Base-by-base conservation (phyloP, 2,797 vertebrate genomes). In the Anolis apletophallus region DNA sequence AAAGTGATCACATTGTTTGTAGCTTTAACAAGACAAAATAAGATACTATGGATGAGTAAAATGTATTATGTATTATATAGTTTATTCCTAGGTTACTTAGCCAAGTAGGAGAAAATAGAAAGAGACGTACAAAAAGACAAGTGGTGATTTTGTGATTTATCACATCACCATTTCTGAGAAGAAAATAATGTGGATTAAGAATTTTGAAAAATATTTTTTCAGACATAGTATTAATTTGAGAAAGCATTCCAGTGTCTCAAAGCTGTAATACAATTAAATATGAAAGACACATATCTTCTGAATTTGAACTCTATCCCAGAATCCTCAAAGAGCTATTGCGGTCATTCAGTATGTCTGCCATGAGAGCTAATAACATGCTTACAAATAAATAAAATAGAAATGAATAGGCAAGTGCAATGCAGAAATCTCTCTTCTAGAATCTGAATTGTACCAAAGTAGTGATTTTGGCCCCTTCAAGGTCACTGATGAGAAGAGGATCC, bases 341-440 rank as follows among this genome's bases (percentile, higher is more conserved):
- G 68, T 36, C 61, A 12, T n/a, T 52, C 29, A 69, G 29, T 52
- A 12, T 74, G 40, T 26, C 40, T 17, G n/a, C 16, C 10, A 13
- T 11, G 19, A 75, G 19, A 6, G 14, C 29, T 50, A 46, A n/a
- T 52, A 32, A 36, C 13, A 54, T 61, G 1, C 8, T 75, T 76
- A 46, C 36, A 84, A 84, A 69, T 84, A 75, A 64, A 75, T 64
- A 59, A 11, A 59, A 52, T 68, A 67, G 26, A 64, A 64, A 23
- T 57, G 23, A 23, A 13, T 23, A 40, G 13, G 14, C 34, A 32
- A 83, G 68, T 72, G 32, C 23, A 77, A 68, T 46, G 50, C 55
- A 9, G 32, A 57, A 77, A 21, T 21, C 54, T 54, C 17, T 57
- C 52, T 29, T 17, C 68, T 54, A 55, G 36, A 13, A 19, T 73